These are phyloP conservation scores for Cantharis flavilabris DNA, from an alignment of 2,888 invertebrate species.

Conservation along the genomic window DNA sequence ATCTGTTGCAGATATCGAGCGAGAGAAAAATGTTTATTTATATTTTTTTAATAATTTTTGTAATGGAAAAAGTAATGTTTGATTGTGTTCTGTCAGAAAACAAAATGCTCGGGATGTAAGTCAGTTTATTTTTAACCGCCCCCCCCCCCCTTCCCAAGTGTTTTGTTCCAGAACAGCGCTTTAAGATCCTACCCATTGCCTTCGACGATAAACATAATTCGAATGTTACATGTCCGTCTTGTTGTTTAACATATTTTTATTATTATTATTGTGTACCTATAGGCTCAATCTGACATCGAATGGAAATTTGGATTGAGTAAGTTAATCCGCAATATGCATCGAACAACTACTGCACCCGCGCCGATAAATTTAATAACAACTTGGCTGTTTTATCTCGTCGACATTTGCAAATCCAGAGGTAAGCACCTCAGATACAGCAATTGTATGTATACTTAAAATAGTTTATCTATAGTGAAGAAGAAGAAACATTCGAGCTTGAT, in stretches of 20 bases:
- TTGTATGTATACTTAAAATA: neutral
- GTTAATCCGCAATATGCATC: slow-evolving; percentile 97
- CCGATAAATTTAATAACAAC: slow-evolving; percentile 96
- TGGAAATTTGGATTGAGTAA: slow-evolving; percentile 99
- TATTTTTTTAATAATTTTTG: too few relatives aligned
- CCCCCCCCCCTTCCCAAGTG: neutral
- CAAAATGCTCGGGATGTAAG: neutral
- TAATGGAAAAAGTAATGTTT: too few relatives aligned
- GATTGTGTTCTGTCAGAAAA: too few relatives aligned
- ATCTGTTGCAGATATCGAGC: neutral
- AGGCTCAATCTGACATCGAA: slow-evolving; percentile 99
- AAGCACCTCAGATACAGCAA: slow-evolving; percentile 25
- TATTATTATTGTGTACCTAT: slow-evolving; percentile 42
- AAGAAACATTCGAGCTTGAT: slow-evolving; percentile 80
- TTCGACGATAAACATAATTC: neutral
- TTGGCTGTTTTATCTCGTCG: slow-evolving; percentile 85
- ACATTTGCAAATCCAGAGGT: slow-evolving; percentile 69
- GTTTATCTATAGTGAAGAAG: slow-evolving; percentile 37
- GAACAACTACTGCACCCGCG: slow-evolving; percentile 95
- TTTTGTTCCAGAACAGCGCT: neutral
- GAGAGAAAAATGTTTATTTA: neutral
- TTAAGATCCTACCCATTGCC: neutral
- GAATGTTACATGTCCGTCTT: neutral
- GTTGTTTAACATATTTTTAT: neutral
- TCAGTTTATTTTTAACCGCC: too few relatives aligned